Base-by-base conservation (phyloP, 2,113 vertebrate species). In the Potamarius usumacintae region DNA sequence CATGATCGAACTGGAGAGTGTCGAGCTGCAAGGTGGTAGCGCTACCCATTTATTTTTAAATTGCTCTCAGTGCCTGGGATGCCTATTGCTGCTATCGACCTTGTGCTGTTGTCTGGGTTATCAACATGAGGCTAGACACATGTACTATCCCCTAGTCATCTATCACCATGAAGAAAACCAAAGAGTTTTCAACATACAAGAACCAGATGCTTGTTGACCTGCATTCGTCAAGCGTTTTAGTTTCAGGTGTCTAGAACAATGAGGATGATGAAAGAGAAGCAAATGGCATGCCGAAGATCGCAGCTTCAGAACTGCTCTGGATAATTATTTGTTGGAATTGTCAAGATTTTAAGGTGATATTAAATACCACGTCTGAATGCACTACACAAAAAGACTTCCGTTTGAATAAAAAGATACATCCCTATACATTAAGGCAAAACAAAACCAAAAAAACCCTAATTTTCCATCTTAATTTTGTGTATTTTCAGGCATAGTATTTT, bases 21-120 rank as follows among this genome's bases (percentile, higher is more conserved):
- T 14, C 11, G 76, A 52, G n/a, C 76, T 78, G 12, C 27, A 25
- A 76, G 76, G 22, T 0, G 0, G 5, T 53, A 78, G 42, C 11
- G 1, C 50, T n/a, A 53, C 76, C 76, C 76, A 78, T 53, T 78
- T 79, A 79, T 52, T 77, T 50, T 77, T 52, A 52, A n/a, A 77
- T 77, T 52, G 20, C 48, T 52, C 22, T 50, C 18, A 25, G 48
- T 52, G 6, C 22, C 74, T 77, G 48, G 10, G 48, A 77, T 52
- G 6, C 48, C 74, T 25, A 52, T 5, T 52, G 74, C 25, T 77
- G 20, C 48, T 52, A 9, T 77, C 20, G 2, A 52, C 74, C 20
- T 7, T 52, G 74, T 77, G 10, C 42, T 52, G 48, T 52, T 77
- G 52, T 10, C 74, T 77, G 74, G 25, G 48, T n/a, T 25, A 25